These are phyloP conservation scores for Melieria crassipennis DNA, from an alignment of 2,888 invertebrate genomes.

Conservation along the genomic window DNA sequence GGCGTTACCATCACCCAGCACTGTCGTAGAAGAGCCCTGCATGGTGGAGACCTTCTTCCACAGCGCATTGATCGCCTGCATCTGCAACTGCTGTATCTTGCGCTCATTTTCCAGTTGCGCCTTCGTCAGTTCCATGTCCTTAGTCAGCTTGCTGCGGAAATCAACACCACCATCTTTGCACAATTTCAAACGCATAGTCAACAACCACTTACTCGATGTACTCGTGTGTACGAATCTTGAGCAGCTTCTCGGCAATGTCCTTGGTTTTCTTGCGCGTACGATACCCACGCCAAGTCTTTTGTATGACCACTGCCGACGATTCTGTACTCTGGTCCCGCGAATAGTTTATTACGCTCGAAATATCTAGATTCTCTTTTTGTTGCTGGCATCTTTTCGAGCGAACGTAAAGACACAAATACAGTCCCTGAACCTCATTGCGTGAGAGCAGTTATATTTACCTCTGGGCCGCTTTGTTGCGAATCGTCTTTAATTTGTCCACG, in stretches of 20 bases:
- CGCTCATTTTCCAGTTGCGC: conserved; percentile 85
- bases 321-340: conserved; percentile 53
- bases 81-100: conserved; percentile 85
- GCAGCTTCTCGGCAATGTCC: conserved; percentile 73
- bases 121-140: conserved; percentile 87
- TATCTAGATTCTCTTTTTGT: conserved; percentile 54
- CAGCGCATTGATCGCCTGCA: conserved; percentile 89
- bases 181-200: background rate
- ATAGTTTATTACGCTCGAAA: conserved; percentile 45
- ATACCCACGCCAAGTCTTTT: conserved; percentile 88
- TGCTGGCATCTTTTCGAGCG: conserved; percentile 43
- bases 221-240: conserved; percentile 81
- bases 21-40: conserved; percentile 62
- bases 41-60: conserved; percentile 87
- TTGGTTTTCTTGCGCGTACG: conserved; percentile 74
- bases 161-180: conserved; percentile 2
- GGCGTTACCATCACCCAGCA: conserved; percentile 34
- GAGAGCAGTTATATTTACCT: conserved; percentile 49
- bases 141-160: conserved; percentile 75
- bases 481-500: conserved; percentile 74
- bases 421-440: no score
- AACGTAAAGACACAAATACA: no score
- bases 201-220: conserved; percentile 78
- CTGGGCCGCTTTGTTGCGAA: conserved; percentile 72
- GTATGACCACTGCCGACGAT: conserved; percentile 80